A percentile compares a stretch with the other conserved stretches of the same genome.
These are phyloP conservation scores for Hyphantria cunea DNA, from an alignment of 1,140 invertebrate species.

Conservation along the genomic window DNA sequence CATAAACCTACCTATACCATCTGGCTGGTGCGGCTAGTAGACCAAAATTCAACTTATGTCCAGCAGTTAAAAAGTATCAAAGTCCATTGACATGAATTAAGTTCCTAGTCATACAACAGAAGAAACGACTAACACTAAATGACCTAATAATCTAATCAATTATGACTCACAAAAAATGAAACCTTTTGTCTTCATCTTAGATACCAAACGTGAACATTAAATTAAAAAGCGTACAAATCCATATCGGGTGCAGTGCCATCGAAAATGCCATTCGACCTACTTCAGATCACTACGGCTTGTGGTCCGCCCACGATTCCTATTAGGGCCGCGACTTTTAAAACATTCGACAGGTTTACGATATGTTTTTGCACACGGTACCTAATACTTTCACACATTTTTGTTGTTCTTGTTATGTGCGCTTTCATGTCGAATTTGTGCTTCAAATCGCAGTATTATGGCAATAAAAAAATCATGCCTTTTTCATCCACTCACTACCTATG, in stretches of 20 bases:
- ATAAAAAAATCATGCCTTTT: too few relatives aligned
- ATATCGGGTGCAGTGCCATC: slow-evolving; percentile 17
- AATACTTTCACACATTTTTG: slow-evolving; percentile 14
- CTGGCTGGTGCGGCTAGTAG: too few relatives aligned
- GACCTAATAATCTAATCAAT: slow-evolving; percentile 4
- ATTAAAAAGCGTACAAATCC: slow-evolving; percentile 7
- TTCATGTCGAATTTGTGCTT: not conserved
- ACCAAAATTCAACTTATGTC: too few relatives aligned
- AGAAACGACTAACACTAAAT: too few relatives aligned
- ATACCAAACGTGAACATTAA: slow-evolving; percentile 1
- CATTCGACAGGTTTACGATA: not conserved
- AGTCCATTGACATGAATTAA: too few relatives aligned
- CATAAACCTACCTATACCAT: too few relatives aligned
- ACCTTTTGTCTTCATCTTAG: too few relatives aligned
- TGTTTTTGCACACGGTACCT: slow-evolving; percentile 4
- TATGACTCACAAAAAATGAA: slow-evolving; percentile 11
- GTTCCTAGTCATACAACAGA: too few relatives aligned
- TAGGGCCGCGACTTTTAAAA: slow-evolving; percentile 10
- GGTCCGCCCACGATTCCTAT: slow-evolving; percentile 3
- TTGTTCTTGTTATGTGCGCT: not conserved
- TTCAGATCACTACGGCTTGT: slow-evolving; percentile 14
- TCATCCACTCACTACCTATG: too few relatives aligned
- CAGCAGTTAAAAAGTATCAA: too few relatives aligned
- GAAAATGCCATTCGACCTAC: slow-evolving; percentile 23
- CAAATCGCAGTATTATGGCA: too few relatives aligned